These are phyloP conservation scores for Tachuris rubrigastra DNA, from an alignment of 2,113 vertebrate species.

Conservation along the genomic window DNA sequence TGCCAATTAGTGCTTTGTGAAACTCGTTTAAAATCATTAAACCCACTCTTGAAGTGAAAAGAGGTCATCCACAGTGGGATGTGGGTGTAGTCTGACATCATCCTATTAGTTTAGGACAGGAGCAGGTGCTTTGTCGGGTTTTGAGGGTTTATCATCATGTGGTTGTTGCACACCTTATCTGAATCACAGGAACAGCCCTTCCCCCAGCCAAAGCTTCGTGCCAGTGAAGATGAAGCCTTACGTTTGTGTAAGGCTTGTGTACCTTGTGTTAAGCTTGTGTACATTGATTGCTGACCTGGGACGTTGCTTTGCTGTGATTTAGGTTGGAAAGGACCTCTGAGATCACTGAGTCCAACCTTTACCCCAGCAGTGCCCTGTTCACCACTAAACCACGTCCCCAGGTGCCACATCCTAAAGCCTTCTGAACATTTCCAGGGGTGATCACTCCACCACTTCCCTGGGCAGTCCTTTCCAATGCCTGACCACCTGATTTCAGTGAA, in stretches of 20 bases:
- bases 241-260: background rate
- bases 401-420: fast-evolving
- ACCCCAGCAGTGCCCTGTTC: background rate
- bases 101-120: background rate
- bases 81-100: background rate
- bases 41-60: background rate
- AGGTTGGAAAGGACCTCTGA: background rate
- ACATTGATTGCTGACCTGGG: background rate
- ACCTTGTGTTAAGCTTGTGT: too few species aligned
- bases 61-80: background rate
- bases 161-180: background rate
- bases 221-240: background rate
- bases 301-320: background rate
- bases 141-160: background rate
- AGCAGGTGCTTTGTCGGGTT: background rate
- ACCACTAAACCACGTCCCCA: background rate
- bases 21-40: background rate
- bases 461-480: background rate
- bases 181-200: fast-evolving
- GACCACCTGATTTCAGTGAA: background rate
- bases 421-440: background rate
- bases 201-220: background rate
- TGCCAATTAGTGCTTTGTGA: background rate
- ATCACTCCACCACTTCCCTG: background rate
- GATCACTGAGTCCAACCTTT: fast-evolving